These are phyloP conservation scores for Branchellion lobata DNA, from an alignment of 2,888 invertebrate genomes.

Conservation along the genomic window DNA sequence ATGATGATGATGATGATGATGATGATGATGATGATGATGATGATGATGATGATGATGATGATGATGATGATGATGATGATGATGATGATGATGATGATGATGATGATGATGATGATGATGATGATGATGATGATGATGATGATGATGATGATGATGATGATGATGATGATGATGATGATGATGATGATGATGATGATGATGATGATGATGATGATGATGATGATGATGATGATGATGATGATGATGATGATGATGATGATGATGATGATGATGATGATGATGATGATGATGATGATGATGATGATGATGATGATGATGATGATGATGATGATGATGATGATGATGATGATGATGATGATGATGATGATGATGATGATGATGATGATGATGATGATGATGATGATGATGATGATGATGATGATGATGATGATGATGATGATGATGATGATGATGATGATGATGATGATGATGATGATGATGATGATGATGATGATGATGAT, in stretches of 20 bases:
- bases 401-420: neutral
- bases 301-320: neutral
- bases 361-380: neutral
- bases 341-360: neutral
- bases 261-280: neutral
- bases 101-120: neutral
- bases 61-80: neutral
- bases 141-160: slow-evolving; percentile 6
- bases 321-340: neutral
- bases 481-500: neutral
- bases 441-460: neutral
- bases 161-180: neutral
- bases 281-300: slow-evolving; percentile 6
- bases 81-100: neutral
- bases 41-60: slow-evolving; percentile 6
- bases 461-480: neutral
- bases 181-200: slow-evolving; percentile 9
- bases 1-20: neutral
- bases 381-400: slow-evolving; percentile 6
- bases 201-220: neutral
- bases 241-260: neutral
- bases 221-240: neutral
- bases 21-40: neutral
- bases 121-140: neutral
- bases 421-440: slow-evolving; percentile 9